Percentiles rank a stretch among this genome's conserved stretches.
phyloP scores from a whole-genome alignment of 2,888 invertebrate species.

The Augiades crinisus region DNA sequence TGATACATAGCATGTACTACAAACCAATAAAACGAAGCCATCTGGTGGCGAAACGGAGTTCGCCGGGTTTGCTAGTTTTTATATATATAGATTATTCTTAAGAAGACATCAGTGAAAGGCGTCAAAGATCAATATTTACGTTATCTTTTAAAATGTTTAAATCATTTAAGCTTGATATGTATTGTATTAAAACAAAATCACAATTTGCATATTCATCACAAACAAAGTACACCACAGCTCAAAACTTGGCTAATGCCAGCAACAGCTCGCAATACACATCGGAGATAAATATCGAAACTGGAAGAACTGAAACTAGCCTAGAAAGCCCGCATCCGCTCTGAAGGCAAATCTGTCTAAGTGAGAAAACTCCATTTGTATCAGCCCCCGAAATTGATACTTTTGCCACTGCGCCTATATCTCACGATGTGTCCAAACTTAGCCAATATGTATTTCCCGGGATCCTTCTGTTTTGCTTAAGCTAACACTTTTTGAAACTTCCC shows the following conservation, averaged over 20 bases:
- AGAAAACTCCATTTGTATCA: constrained; percentile 23
- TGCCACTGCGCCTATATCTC: constrained; percentile 34
- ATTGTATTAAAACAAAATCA: too few relatives aligned
- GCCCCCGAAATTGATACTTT: constrained; percentile 18
- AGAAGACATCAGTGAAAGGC: too few relatives aligned
- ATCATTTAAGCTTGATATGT: too few relatives aligned
- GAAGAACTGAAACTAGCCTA: constrained; percentile 12
- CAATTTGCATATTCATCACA: too few relatives aligned
- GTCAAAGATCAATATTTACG: too few relatives aligned
- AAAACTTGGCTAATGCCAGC: constrained; percentile 10
- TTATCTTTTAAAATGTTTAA: too few relatives aligned
- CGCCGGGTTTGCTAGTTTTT: too few relatives aligned
- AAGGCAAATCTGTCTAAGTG: constrained; percentile 28
- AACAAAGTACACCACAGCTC: constrained; percentile 24
- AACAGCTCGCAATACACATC: constrained; percentile 19
- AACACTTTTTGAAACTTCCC: constrained; percentile 30
- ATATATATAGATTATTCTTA: too few relatives aligned
- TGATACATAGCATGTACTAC: too few relatives aligned
- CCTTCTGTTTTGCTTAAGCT: constrained; percentile 31
- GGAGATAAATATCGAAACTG: constrained; percentile 22
- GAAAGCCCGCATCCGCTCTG: constrained; percentile 1
- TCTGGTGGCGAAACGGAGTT: too few relatives aligned
- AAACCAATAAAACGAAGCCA: too few relatives aligned
- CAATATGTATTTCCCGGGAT: constrained; percentile 28
- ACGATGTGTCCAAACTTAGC: constrained; percentile 33